phyloP scores from a whole-genome alignment of 2,797 vertebrate genomes.

The Decapterus maruadsi region DNA sequence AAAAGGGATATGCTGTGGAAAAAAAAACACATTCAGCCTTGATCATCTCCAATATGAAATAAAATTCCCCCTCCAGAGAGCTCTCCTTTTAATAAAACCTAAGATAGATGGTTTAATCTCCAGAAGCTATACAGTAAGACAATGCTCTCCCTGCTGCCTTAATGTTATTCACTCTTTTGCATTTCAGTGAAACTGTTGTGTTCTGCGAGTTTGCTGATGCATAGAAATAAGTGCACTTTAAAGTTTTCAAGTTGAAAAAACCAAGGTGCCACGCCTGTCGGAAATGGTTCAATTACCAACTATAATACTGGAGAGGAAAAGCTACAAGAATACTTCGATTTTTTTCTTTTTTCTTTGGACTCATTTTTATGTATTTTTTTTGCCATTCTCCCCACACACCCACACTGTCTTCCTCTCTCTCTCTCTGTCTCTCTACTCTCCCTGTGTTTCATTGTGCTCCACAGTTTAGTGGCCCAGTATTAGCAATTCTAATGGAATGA shows the following conservation, averaged over 20 bases:
- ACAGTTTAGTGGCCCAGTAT: constrained; percentile 64
- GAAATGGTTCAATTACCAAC: constrained; percentile 73
- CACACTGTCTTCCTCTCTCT: background rate
- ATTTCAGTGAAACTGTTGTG: constrained; percentile 55
- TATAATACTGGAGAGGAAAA: constrained; percentile 57
- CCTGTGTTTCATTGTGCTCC: constrained; percentile 46
- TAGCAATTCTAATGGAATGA: constrained; percentile 78
- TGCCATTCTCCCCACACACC: constrained; percentile 9
- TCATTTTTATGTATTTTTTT: constrained; percentile 29
- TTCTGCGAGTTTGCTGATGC: constrained; percentile 68
- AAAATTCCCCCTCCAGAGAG: background rate
- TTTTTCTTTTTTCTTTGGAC: background rate
- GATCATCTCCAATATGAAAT: background rate
- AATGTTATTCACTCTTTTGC: constrained; percentile 69
- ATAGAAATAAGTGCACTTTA: constrained; percentile 77
- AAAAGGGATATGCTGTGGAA: background rate
- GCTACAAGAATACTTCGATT: constrained; percentile 32
- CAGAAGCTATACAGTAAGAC: constrained; percentile 31
- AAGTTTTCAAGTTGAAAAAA: constrained; percentile 58
- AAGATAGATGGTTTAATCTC: constrained; percentile 43
- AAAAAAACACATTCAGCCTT: background rate
- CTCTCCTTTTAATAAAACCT: constrained; percentile 12
- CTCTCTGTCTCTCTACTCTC: background rate
- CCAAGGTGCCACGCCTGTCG: constrained; percentile 45
- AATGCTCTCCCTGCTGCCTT: constrained; percentile 19